phyloP scores from a whole-genome alignment of 2,797 vertebrate genomes.

The Neosalanx taihuensis region DNA sequence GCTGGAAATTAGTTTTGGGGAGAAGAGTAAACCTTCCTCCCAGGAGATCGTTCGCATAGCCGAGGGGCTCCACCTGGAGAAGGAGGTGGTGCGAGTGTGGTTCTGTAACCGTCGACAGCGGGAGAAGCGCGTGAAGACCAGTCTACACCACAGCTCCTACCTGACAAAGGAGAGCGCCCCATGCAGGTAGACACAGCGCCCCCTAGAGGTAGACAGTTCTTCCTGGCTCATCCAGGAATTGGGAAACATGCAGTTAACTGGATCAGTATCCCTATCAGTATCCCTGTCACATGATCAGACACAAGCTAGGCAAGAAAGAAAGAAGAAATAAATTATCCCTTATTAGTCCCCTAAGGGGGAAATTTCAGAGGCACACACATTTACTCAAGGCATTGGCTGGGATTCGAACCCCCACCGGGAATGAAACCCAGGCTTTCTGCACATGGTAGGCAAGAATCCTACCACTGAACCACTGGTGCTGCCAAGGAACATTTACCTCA shows the following conservation, averaged over 20 bases:
- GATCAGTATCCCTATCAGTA: not conserved
- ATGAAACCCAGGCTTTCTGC: no score
- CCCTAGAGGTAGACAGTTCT: constrained; percentile 56
- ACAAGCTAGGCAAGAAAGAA: not conserved
- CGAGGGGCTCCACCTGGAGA: constrained; percentile 93
- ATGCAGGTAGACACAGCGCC: constrained; percentile 69
- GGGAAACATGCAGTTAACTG: no score
- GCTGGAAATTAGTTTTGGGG: constrained; percentile 88
- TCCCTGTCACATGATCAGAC: not conserved
- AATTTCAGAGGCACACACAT: no score
- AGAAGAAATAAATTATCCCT: no score
- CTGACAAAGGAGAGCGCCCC: constrained; percentile 78
- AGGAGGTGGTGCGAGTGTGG: constrained; percentile 98
- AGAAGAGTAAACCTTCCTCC: constrained; percentile 95
- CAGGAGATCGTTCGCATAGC: constrained; percentile 97
- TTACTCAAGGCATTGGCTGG: no score
- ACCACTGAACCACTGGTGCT: no score
- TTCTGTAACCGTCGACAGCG: constrained; percentile 97
- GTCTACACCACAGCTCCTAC: constrained; percentile 87
- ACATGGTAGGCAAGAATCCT: no score
- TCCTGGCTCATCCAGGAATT: not conserved
- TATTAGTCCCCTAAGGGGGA: no score
- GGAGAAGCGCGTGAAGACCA: constrained; percentile 97
- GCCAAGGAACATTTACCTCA: not conserved
- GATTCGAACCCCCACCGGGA: no score